phyloP scores from a whole-genome alignment of 2,888 invertebrate genomes.

The Thereva unica region DNA sequence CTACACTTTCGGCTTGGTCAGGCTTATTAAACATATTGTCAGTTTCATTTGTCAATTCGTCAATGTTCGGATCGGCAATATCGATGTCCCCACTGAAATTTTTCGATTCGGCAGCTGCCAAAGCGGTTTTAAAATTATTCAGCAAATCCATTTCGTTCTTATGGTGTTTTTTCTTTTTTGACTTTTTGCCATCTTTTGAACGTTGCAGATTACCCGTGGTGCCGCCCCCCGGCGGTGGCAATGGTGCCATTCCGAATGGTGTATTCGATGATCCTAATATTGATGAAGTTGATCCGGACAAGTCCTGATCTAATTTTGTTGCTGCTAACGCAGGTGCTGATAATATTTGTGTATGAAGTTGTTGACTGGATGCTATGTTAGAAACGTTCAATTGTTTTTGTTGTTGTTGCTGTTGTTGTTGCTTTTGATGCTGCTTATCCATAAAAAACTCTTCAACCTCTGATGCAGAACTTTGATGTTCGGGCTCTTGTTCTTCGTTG shows the following conservation, averaged over 20 bases:
- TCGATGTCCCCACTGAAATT: conserved; percentile 29
- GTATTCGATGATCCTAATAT: conserved; percentile 30
- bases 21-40: not conserved
- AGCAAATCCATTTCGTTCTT: conserved; percentile 56
- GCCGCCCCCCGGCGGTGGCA: not conserved
- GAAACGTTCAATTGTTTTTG: conserved; percentile 32
- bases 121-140: conserved; percentile 53
- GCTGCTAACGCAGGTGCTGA: conserved; percentile 17
- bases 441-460: conserved; percentile 58
- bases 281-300: not conserved
- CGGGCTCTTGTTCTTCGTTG: conserved; percentile 65
- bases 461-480: conserved; percentile 56
- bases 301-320: not conserved
- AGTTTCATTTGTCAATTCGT: not conserved
- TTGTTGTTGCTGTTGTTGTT: conserved; percentile 10
- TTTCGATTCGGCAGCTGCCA: conserved; percentile 44
- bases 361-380: conserved; percentile 33
- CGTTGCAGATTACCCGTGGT: conserved; percentile 17
- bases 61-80: not conserved
- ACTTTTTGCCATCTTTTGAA: conserved; percentile 46
- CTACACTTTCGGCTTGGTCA: not conserved
- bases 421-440: conserved; percentile 36
- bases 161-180: conserved; percentile 54
- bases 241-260: not conserved
- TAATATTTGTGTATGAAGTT: conserved; percentile 36